A percentile compares a stretch with the other conserved stretches of the same genome.
Conservation (phyloP, 2,113 vertebrate genomes). For the Podocnemis expansa region DNA sequence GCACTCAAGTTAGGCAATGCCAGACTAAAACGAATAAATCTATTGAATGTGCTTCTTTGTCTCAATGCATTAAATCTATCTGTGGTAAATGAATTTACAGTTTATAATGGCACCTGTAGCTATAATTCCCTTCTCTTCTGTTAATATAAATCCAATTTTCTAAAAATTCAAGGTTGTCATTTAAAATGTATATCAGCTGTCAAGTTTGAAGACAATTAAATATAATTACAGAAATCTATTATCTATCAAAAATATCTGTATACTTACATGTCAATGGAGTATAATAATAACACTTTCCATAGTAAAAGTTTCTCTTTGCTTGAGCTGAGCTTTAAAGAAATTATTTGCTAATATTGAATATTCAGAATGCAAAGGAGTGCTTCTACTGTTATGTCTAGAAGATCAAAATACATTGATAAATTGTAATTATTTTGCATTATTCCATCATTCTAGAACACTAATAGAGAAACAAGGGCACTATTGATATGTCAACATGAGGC, state of each 20-base stretch:
- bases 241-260: not conserved
- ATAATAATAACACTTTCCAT: not conserved
- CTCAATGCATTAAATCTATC: not conserved
- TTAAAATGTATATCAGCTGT: not conserved
- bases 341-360: not conserved
- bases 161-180: not conserved
- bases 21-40: not conserved
- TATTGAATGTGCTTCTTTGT: rapidly evolving
- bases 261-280: not conserved
- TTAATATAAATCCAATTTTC: not conserved
- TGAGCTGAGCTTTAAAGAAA: rapidly evolving
- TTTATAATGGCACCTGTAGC: rapidly evolving
- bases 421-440: not conserved
- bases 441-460: not conserved
- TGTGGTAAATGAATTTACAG: not conserved
- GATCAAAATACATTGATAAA: not conserved
- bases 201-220: not conserved
- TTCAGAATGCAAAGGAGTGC: not conserved
- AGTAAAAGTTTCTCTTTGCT: not conserved
- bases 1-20: not conserved
- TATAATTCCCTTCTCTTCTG: not conserved
- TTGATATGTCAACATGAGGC: not conserved
- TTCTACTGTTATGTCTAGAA: not conserved
- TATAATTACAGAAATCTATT: not conserved
- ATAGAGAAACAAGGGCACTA: not conserved